These are phyloP conservation scores for Stegophylla sp. DNA, from an alignment of 2,888 invertebrate species.

Conservation along the genomic window DNA sequence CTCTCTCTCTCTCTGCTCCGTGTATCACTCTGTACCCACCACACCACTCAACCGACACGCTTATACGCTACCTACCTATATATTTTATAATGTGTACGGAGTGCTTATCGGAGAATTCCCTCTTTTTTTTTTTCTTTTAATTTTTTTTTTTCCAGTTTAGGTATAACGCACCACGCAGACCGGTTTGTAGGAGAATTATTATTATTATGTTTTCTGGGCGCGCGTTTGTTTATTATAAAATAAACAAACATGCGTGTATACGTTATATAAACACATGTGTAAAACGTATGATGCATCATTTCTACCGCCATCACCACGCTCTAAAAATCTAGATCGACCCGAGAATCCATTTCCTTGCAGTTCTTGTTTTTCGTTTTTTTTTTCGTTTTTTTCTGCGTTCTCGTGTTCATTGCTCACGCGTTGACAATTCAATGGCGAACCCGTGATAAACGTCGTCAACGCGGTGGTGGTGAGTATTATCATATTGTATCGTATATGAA, in stretches of 20 bases:
- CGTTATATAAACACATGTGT: no score
- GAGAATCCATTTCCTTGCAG: not conserved
- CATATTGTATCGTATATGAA: no score
- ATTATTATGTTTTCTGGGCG: not conserved
- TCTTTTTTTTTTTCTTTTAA: no score
- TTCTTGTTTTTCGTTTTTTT: not conserved
- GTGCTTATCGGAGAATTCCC: not conserved
- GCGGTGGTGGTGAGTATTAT: no score
- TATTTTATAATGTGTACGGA: no score
- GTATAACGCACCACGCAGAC: no score
- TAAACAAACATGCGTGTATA: not conserved
- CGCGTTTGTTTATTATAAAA: not conserved
- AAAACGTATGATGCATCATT: no score
- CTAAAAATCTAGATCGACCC: not conserved
- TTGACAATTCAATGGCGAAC: conserved; percentile 37
- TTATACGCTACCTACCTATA: no score
- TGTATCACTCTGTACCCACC: no score
- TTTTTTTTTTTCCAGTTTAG: no score
- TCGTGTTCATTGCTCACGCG: not conserved
- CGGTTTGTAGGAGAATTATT: conserved; percentile 17
- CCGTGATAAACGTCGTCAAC: conserved; percentile 28
- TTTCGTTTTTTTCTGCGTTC: not conserved
- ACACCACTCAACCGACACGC: no score
- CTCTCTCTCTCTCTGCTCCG: not conserved
- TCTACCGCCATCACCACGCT: not conserved